These are phyloP conservation scores for Eufriesea mexicana DNA, from an alignment of 1,140 invertebrate species.

Conservation along the genomic window DNA sequence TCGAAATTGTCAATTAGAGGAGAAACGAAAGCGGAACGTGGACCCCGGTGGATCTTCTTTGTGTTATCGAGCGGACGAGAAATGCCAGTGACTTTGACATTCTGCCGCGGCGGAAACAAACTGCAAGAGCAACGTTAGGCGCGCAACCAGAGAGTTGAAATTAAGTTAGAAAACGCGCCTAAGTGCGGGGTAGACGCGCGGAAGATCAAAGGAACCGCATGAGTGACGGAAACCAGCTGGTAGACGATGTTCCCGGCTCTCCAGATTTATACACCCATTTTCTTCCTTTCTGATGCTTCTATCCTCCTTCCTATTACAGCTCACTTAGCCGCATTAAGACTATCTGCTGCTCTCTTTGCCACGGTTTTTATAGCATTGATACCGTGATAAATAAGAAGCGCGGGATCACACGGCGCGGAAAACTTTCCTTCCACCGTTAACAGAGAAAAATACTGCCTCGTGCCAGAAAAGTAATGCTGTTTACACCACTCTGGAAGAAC, in stretches of 20 bases:
- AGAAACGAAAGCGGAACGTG: not conserved
- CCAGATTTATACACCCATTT: constrained; percentile 69
- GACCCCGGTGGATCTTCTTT: not conserved
- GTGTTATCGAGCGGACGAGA: not conserved
- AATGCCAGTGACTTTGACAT: constrained; percentile 35
- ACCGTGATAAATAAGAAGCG: not conserved
- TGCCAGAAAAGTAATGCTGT: not conserved
- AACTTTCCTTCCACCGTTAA: not conserved
- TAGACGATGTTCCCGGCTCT: constrained; percentile 66
- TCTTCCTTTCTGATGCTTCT: constrained; percentile 64
- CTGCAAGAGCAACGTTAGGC: constrained; percentile 4
- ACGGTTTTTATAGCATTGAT: not conserved
- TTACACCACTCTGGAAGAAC: too few species aligned
- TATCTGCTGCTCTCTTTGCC: not conserved
- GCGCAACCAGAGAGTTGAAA: constrained; percentile 53
- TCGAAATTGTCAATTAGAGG: not conserved
- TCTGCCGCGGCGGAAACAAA: constrained; percentile 25
- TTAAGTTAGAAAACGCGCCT: constrained; percentile 70
- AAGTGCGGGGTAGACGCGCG: constrained; percentile 70
- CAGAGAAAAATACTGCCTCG: not conserved
- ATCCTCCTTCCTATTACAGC: constrained; percentile 8
- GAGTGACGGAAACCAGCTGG: constrained; percentile 78
- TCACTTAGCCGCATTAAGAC: constrained; percentile 17
- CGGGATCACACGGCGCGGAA: too few species aligned
- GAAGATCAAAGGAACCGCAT: constrained; percentile 75